Percentiles rank a stretch among this genome's conserved stretches.
phyloP scores from a whole-genome alignment of 2,113 vertebrate species.

The Laterallus jamaicensis region DNA sequence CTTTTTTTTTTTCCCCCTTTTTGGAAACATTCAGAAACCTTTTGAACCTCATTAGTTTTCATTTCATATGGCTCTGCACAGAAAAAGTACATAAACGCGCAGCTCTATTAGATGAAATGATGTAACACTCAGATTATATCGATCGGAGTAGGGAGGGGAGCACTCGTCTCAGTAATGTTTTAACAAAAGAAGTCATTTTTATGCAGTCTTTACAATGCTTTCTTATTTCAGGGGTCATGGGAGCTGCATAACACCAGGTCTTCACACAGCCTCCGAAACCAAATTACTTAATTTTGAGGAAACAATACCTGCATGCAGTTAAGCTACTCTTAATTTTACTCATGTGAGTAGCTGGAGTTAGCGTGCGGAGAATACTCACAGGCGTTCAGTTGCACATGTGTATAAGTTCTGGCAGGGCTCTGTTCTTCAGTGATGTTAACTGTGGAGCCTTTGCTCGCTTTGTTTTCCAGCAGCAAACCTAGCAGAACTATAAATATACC shows the following conservation, averaged over 20 bases:
- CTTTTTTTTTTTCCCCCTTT: no score
- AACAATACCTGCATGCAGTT: conserved; percentile 59
- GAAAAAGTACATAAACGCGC: conserved; percentile 44
- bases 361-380: conserved; percentile 31
- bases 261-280: conserved; percentile 42
- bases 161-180: conserved; percentile 23
- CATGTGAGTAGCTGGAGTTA: conserved; percentile 40
- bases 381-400: conserved; percentile 27
- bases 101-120: conserved; percentile 48
- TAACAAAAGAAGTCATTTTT: conserved; percentile 61
- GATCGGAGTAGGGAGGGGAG: background rate
- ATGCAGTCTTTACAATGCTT: conserved; percentile 47
- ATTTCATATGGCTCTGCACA: conserved; percentile 52
- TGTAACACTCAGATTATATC: conserved; percentile 22
- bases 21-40: conserved; percentile 46
- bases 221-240: conserved; percentile 65
- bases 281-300: conserved; percentile 61
- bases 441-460: conserved; percentile 6
- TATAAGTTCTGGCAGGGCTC: conserved; percentile 49
- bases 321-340: conserved; percentile 52
- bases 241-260: conserved; percentile 58
- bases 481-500: conserved; percentile 14
- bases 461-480: conserved; percentile 34
- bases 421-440: conserved; percentile 12
- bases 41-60: conserved; percentile 65